phyloP scores from a whole-genome alignment of 2,888 invertebrate species.

The Mesorhabditis belari region DNA sequence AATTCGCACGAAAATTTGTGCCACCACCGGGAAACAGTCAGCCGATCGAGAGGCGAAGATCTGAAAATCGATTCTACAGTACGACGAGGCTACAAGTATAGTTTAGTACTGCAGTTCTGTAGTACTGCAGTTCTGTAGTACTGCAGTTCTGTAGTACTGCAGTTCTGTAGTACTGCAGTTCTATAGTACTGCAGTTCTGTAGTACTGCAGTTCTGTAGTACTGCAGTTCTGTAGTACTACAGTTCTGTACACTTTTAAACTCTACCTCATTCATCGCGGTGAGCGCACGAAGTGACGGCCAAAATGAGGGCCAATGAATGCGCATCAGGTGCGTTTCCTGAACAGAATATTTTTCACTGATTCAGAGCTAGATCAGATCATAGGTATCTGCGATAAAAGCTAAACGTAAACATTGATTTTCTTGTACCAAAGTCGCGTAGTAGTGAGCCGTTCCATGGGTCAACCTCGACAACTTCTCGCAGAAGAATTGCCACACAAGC shows the following conservation, averaged over 20 bases:
- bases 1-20: constrained; percentile 42
- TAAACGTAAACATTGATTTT: constrained; percentile 15
- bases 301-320: constrained; percentile 24
- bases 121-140: too few relatives aligned
- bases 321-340: constrained; percentile 21
- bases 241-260: too few relatives aligned
- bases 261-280: constrained; percentile 19
- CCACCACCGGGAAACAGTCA: constrained; percentile 36
- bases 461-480: constrained; percentile 27
- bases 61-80: too few relatives aligned
- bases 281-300: constrained; percentile 26
- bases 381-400: too few relatives aligned
- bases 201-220: too few relatives aligned
- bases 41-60: constrained; percentile 22
- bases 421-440: constrained; percentile 18
- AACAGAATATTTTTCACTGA: neutral
- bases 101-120: too few relatives aligned
- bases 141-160: too few relatives aligned
- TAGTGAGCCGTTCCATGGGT: constrained; percentile 29
- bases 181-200: too few relatives aligned
- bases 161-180: too few relatives aligned
- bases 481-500: constrained; percentile 43
- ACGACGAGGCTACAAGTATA: too few relatives aligned
- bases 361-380: neutral
- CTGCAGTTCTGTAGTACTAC: too few relatives aligned